These are phyloP conservation scores for Mesembrinibis cayennensis DNA, from an alignment of 2,113 vertebrate genomes.

Conservation along the genomic window DNA sequence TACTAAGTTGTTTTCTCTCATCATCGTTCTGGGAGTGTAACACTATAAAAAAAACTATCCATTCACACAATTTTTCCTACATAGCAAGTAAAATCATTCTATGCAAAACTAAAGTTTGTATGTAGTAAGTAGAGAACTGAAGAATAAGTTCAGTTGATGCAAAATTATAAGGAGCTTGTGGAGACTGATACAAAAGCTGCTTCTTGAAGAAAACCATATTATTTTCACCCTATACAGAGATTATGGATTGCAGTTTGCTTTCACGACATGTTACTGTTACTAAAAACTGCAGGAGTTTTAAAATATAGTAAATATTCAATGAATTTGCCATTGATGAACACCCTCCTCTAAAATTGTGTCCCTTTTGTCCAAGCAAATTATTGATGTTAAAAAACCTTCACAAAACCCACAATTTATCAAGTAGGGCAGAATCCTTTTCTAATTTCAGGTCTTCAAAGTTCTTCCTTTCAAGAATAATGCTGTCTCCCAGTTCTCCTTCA, in stretches of 20 bases:
- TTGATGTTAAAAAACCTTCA: neutral
- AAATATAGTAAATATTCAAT: neutral
- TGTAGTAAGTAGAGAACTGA: neutral
- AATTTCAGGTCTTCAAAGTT: neutral
- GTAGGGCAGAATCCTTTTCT: neutral
- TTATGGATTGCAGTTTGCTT: neutral
- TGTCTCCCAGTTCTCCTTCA: neutral
- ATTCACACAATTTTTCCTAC: neutral
- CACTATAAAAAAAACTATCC: neutral
- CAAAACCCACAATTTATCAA: neutral
- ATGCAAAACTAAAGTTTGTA: neutral
- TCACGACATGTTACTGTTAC: neutral
- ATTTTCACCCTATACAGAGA: neutral
- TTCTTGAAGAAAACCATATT: neutral
- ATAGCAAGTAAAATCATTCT: neutral
- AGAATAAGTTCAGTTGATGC: neutral
- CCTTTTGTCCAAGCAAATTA: neutral
- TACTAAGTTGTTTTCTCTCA: neutral
- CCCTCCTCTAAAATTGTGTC: accelerated
- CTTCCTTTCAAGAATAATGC: neutral
- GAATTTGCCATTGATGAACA: neutral
- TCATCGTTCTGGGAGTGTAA: neutral
- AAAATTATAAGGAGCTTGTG: neutral
- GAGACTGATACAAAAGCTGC: neutral
- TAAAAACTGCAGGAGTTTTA: neutral